Evolutionary conservation across 2,797 vertebrate species (phyloP), one percentile per base, ranked within the genome.

Genomic region (Alauda arvensis): DNA sequence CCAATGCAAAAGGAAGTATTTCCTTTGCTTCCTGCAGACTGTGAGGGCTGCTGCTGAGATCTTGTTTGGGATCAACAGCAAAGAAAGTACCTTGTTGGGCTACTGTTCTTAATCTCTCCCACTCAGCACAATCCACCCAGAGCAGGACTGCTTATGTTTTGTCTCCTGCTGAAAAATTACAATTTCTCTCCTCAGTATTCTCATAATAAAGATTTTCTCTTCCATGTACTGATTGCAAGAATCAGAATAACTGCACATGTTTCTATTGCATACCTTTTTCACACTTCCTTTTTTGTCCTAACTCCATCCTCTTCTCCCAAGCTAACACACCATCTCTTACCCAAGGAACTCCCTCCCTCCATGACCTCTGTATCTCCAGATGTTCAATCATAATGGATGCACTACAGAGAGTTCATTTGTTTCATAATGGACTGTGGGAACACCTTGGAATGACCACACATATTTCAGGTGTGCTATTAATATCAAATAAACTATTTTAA

Each of bases 391-490:
- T 40, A 89, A 87, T 1, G 7, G 48, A 67, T 65, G 23, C 37
- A 48, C 49, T 46, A 62, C 4, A 37, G 25, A 85, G 16, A 87
- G 63, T 55, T 72, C 39, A 78, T 83, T 91, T 68, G 21, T 70
- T 87, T 76, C 77, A 74, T 37, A 82, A 83, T 59, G 80, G 71
- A 51, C 71, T 82, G 33, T 5, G 17, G 46, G 51, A 94, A 61
- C 72, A 88, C 59, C 65, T 77, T 93, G 89, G 85, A 89, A 86
- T 40, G 78, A 79, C 76, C 71, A 89, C 57, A 76, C 43, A 52
- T 75, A 80, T 86, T 95, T 88, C 85, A 92, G 85, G 52, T 85
- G 37, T 81, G 74, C 77, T 87, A 91, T 86, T 94, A 92, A 92
- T 88, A 92, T 52, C 65, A 87, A 91, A 87, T 85, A 92, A 84